Base-by-base conservation (phyloP, 2,888 invertebrate species). In the Fabriciana adippe region DNA sequence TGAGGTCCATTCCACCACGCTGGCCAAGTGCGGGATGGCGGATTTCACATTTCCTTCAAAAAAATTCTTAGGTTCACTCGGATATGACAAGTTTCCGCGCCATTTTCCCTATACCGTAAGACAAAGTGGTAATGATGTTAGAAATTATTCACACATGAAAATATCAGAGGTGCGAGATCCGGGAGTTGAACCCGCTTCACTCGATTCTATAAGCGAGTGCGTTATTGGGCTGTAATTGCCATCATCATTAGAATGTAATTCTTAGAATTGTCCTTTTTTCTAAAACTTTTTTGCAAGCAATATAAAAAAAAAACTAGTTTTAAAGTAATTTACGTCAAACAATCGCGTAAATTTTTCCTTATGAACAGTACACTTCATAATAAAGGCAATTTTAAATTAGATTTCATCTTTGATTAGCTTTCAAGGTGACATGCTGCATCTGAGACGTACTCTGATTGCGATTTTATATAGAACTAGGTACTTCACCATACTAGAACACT, bases 401-500 rank as follows among this genome's bases (percentile, higher is more conserved):
- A 68, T 64, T 64, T 68, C 21, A 64, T 59, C 48, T 59, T 31
- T 59, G 64, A 64, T 64, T 64, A 50, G 15, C 13, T 60, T 64
- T 60, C 68, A 68, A 68, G 68, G 68, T 47, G 45, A 68, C 14
- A 31, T 59, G 41, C 57, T 26, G 48, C 54, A 35, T 55, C 35
- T 60, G 15, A 47, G 15, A 18, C 41, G 41, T 13, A 56, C 41
- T 57, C 21, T 26, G 11, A 47, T 57, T 26, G 47, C 47, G 2
- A n/a, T 21, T 57, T 57, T 47, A 16, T 21, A 41, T n/a, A 31
- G 8, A n/a, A 55, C n/a, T 51, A 51, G n/a, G 6, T 18, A 51
- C 8, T 6, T 2, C 35, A 35, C 8, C 6, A 26, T 3, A 26
- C 26, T 26, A 26, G 26, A 3, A 3, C 26, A 26, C 4, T 26